Conservation (phyloP, 2,113 vertebrate genomes). For the Dipodomys stephensi region DNA sequence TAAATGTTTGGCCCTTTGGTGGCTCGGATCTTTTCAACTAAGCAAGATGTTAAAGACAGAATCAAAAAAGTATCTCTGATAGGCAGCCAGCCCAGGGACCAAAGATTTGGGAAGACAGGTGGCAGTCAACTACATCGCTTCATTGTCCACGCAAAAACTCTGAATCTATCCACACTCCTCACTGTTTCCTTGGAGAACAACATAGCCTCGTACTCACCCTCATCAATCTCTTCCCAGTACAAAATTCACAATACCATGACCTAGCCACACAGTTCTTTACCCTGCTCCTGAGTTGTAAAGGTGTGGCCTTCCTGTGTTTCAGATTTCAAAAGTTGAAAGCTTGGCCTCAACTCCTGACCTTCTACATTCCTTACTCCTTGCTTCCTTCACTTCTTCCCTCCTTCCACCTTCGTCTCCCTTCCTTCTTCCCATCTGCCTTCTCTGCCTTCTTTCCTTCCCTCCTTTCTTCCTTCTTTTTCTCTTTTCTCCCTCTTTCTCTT, state of each 20-base stretch:
- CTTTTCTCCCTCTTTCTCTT: not conserved
- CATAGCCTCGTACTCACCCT: not conserved
- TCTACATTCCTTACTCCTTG: not conserved
- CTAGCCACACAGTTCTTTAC: conserved; percentile 48
- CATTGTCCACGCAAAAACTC: conserved; percentile 38
- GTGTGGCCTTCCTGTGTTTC: conserved; percentile 7
- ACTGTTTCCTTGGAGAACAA: not conserved
- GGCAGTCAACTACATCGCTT: not conserved
- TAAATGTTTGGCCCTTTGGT: conserved; percentile 9
- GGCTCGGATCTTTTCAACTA: conserved; percentile 3
- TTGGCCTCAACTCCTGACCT: conserved; percentile 28
- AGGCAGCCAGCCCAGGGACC: not conserved
- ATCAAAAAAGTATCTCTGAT: not conserved
- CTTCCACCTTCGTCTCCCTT: too few relatives aligned
- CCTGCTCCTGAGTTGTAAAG: conserved; percentile 48
- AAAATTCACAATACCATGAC: conserved; percentile 59
- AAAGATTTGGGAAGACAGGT: conserved; percentile 9
- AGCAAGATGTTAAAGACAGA: conserved; percentile 20
- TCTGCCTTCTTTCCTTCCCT: too few relatives aligned
- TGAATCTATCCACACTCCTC: not conserved
- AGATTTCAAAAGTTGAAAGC: conserved; percentile 70
- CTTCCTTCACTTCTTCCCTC: not conserved
- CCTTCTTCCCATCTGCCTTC: not conserved
- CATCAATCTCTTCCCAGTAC: conserved; percentile 35
- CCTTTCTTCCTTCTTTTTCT: not conserved